Percentiles rank a stretch among this genome's conserved stretches.
phyloP scores from a whole-genome alignment of 2,888 invertebrate genomes.

The Acanthacorydalis orientalis region DNA sequence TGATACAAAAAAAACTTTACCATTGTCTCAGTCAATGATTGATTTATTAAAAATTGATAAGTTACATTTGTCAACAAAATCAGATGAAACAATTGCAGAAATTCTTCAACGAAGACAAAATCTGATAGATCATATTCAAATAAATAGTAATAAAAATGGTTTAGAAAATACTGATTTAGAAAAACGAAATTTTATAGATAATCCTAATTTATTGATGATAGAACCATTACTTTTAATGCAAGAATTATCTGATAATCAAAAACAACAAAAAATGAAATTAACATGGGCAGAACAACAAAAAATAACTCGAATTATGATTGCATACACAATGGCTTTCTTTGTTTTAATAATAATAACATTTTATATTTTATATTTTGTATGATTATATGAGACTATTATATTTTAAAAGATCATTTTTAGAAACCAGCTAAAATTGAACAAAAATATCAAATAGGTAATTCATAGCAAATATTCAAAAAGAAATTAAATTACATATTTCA shows the following conservation, averaged over 20 bases:
- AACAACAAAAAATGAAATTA: slow-evolving; percentile 11
- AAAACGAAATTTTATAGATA: slow-evolving; percentile 4
- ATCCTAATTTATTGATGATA: slow-evolving; percentile 26
- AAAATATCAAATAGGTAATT: too few species aligned
- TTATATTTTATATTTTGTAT: slow-evolving; percentile 36
- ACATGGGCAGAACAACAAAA: slow-evolving; percentile 28
- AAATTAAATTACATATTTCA: too few species aligned
- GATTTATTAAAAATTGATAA: slow-evolving; percentile 3
- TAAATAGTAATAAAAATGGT: slow-evolving; percentile 6
- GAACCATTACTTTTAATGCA: slow-evolving; percentile 24
- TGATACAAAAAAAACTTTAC: slow-evolving; percentile 21
- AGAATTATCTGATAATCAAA: slow-evolving; percentile 13
- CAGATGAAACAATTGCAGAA: slow-evolving; percentile 8
- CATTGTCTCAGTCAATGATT: slow-evolving; percentile 19
- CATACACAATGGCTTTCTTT: slow-evolving; percentile 36
- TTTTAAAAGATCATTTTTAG: too few species aligned
- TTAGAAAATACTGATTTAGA: slow-evolving; percentile 2
- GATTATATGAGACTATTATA: background rate
- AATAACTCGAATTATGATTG: slow-evolving; percentile 34
- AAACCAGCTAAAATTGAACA: too few species aligned
- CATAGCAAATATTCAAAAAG: too few species aligned
- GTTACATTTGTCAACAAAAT: slow-evolving; percentile 6
- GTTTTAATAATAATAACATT: slow-evolving; percentile 32
- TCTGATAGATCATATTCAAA: slow-evolving; percentile 4
- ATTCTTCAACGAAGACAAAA: slow-evolving; percentile 8